Evolutionary conservation across 2,113 vertebrate species (phyloP).

Genomic region (Cryptomyrus ogoouensis): DNA sequence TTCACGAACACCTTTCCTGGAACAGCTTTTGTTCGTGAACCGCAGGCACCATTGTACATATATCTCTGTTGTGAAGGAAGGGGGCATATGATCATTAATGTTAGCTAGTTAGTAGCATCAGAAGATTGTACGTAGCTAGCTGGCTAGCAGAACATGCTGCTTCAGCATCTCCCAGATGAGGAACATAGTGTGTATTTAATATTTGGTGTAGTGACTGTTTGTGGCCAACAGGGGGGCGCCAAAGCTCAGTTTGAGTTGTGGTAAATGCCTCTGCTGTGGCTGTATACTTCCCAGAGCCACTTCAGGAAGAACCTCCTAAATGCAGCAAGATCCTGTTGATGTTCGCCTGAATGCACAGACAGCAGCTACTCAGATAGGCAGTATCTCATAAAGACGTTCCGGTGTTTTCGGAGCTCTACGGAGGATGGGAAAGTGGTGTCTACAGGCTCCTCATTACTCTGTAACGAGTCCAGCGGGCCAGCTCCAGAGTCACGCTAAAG

Average conservation of each 20-base stretch:
- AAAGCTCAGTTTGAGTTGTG: not conserved
- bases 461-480: not conserved
- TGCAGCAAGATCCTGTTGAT: not conserved
- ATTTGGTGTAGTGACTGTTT: not conserved
- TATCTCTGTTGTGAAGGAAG: not conserved
- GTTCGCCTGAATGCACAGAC: not conserved
- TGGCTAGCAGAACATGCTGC: not conserved
- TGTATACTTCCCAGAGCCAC: not conserved
- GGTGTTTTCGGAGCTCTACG: not conserved
- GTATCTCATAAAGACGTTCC: not conserved
- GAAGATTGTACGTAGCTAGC: not conserved
- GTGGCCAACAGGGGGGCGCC: not conserved
- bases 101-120: not conserved
- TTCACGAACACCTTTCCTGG: too few relatives aligned
- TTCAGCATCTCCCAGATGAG: not conserved
- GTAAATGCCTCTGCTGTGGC: not conserved
- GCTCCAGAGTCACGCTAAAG: not conserved
- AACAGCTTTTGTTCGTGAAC: too few relatives aligned
- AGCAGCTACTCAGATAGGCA: not conserved
- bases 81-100: not conserved
- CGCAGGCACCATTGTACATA: not conserved
- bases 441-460: not conserved
- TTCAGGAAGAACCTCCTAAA: not conserved
- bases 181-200: not conserved
- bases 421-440: not conserved